Base-by-base conservation (phyloP, 1,140 invertebrate genomes). In the Condylostylus longicornis region DNA sequence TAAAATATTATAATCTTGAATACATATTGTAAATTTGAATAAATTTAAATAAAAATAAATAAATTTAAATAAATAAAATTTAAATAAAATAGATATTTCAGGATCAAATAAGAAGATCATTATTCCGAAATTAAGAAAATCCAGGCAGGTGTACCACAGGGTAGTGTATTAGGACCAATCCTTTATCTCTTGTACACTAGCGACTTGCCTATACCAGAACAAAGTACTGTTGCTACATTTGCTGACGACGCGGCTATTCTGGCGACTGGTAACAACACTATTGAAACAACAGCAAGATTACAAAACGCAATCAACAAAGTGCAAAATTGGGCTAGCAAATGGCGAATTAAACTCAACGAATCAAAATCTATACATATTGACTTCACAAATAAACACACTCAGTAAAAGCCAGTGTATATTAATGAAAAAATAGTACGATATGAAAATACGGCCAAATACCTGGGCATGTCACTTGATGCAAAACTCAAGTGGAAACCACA, bases 211-310 rank as follows among this genome's bases (percentile, higher is more conserved):
- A 31, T 29, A 5, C 13, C 29, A 5, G 13, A 17, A 2, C 37
- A 38, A 22, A 43, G 32, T 18, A 30, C 20, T 1, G 27, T 43
- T 6, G 49, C 42, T 5, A 35, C 35, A 4, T 51, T 40, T 30
- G 53, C 47, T 14, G 49, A 56, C 29, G 53, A 54, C 40, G 51
- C 48, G 7, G 46, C 43, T 0, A 18, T 50, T 4, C n/a, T 50
- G 5, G 21, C 15, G n/a, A 8, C 21, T 12, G 18, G 15, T 18
- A 25, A 43, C 2, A 27, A 7, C 2, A 13, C 36, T 6, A 5
- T 37, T 19, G 41, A 15, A 18, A 42, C 43, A 18, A 15, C 38
- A 5, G 28, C 28, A 27, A 37, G 37, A 15, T 23, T 51, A n/a
- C 41, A 52, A 43, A 30, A 37, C 14, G 36, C 44, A 15, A 33